Evolutionary conservation across 2,888 invertebrate species (phyloP).

Genomic region (Archaeoteleia sp.): DNA sequence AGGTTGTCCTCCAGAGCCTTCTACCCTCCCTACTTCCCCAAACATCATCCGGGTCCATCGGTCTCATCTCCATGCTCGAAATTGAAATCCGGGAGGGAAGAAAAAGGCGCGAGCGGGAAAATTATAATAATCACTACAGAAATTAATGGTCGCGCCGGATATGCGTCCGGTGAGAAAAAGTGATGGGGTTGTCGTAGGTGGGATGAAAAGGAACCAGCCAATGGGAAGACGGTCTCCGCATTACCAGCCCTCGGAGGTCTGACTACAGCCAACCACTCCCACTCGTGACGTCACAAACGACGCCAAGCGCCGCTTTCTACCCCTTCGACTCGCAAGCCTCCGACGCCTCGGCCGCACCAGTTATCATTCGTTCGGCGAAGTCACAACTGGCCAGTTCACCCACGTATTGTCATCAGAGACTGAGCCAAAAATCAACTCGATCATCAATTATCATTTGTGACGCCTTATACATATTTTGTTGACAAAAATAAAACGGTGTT

Average conservation of each 20-base stretch:
- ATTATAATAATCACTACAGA: slow-evolving; percentile 52
- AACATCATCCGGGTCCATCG: background rate
- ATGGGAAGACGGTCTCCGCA: slow-evolving; percentile 44
- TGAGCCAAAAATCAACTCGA: background rate
- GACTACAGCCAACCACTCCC: slow-evolving; percentile 48
- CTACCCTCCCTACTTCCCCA: background rate
- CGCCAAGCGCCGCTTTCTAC: slow-evolving; percentile 48
- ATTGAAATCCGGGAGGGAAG: slow-evolving; percentile 27
- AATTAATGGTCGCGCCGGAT: slow-evolving; percentile 49
- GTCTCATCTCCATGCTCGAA: slow-evolving; percentile 23
- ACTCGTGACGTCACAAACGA: slow-evolving; percentile 49
- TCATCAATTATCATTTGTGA: too few relatives aligned
- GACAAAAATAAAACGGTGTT: too few relatives aligned
- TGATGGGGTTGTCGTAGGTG: slow-evolving; percentile 49
- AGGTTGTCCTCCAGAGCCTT: background rate
- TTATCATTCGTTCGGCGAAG: slow-evolving; percentile 48
- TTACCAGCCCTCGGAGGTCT: slow-evolving; percentile 50
- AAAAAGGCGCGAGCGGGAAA: slow-evolving; percentile 36
- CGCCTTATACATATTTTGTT: too few relatives aligned
- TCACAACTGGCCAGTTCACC: background rate
- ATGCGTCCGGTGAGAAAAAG: slow-evolving; percentile 46
- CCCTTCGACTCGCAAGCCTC: slow-evolving; percentile 42
- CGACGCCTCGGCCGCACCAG: slow-evolving; percentile 43
- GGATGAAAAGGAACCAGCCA: slow-evolving; percentile 33
- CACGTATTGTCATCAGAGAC: background rate